Base-by-base conservation (phyloP, 2,888 invertebrate genomes). In the Lithosia quadra region DNA sequence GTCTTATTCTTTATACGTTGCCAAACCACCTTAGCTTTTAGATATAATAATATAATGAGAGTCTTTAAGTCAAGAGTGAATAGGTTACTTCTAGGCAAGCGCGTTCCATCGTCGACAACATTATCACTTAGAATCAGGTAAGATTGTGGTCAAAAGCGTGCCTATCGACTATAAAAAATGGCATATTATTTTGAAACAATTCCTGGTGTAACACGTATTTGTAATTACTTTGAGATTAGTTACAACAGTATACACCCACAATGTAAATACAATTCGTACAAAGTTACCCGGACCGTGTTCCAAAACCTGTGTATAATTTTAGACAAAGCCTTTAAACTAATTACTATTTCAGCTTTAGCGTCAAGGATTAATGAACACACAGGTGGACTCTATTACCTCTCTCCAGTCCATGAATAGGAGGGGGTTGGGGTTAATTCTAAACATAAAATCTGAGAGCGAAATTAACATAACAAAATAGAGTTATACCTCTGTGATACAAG, bases 331-430 rank as follows among this genome's bases (percentile, higher is more conserved):
- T 33, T 53, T 22, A 34, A 63, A 63, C 49, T 63, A 63, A 63
- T 63, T 63, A 63, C 53, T 33, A n/a, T 49, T 10, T 39, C 60
- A 60, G 60, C 39, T 63, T 55, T 53, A 15, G 34, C 21, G 68
- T 68, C 65, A 34, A 60, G 53, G 60, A 33, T 49, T 63, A 63
- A 63, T 63, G 63, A 63, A 76, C 59, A 73, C 74, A 69, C 78
- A 69, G 67, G 69, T 68, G 74, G 74, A 72, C 69, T 68, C 53
- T 62, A 60, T 60, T 39, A 60, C 39, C 39, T 24, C 39, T 60
- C 24, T 4, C 39, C 39, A 39, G 60, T 60, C 39, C 10, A 39
- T 18, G 39, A 39, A 21, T 24, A n/a, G 53, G 15, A 28, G 28
- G 39, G 22, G 34, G 3, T 43, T 18, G 13, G 36, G 55, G 61